phyloP scores from a whole-genome alignment of 2,888 invertebrate species.

The Caenorhabditis angaria region DNA sequence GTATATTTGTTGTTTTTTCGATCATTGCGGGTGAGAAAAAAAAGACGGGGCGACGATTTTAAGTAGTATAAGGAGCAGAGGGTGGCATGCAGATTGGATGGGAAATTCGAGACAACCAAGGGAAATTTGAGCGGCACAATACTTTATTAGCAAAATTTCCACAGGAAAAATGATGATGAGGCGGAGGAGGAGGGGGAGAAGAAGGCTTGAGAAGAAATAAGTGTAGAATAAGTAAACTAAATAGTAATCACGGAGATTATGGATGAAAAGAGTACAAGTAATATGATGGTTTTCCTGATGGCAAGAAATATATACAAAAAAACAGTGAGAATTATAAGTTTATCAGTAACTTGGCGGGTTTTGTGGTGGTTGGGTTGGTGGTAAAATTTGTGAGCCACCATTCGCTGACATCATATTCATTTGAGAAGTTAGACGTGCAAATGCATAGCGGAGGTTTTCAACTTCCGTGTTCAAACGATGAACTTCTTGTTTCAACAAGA shows the following conservation, averaged over 20 bases:
- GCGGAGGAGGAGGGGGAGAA: too few species aligned
- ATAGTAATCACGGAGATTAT: constrained; percentile 1
- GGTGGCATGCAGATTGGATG: constrained; percentile 2
- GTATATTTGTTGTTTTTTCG: too few species aligned
- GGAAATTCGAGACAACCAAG: neutral
- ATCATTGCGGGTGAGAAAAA: neutral
- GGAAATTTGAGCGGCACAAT: constrained; percentile 2
- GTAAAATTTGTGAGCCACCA: neutral
- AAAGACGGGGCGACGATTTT: too few species aligned
- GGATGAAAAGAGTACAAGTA: neutral
- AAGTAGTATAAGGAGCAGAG: neutral
- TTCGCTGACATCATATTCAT: neutral
- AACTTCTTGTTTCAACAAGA: constrained; percentile 16
- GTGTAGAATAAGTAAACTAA: neutral
- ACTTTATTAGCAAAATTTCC: constrained; percentile 4
- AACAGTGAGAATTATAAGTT: neutral
- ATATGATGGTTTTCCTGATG: neutral
- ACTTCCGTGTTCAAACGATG: constrained; percentile 14
- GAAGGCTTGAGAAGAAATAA: neutral
- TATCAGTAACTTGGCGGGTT: neutral
- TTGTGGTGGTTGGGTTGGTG: neutral
- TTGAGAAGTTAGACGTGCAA: neutral
- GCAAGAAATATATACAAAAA: neutral
- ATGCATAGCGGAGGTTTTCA: constrained; percentile 6
- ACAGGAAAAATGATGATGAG: constrained; percentile 1